These are phyloP conservation scores for Channa maculata DNA, from an alignment of 2,113 vertebrate species.

Conservation along the genomic window DNA sequence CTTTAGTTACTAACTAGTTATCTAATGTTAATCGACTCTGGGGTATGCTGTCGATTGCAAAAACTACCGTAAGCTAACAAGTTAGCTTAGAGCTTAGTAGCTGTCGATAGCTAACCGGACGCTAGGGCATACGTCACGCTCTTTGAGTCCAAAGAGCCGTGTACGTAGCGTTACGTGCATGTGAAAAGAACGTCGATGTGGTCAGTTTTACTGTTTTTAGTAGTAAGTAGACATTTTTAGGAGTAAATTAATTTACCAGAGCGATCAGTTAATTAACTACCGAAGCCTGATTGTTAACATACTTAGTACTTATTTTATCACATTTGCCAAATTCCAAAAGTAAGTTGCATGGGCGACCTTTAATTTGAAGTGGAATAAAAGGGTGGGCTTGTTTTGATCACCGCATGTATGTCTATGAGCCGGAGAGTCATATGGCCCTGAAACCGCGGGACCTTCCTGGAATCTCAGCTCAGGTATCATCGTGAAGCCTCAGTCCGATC, in stretches of 20 bases:
- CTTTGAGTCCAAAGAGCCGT: not conserved
- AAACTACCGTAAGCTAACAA: constrained; percentile 56
- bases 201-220: not conserved
- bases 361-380: constrained; percentile 44
- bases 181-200: not conserved
- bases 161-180: not conserved
- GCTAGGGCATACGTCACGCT: constrained; percentile 57
- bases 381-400: constrained; percentile 43
- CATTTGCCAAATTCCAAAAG: not conserved
- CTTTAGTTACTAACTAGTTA: constrained; percentile 26
- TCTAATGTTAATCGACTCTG: constrained; percentile 36
- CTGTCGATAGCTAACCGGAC: constrained; percentile 78
- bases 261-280: not conserved
- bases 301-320: not conserved
- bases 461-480: constrained; percentile 9
- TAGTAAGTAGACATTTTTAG: no score
- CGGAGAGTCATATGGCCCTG: no score
- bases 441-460: constrained; percentile 37
- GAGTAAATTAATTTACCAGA: not conserved
- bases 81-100: constrained; percentile 67
- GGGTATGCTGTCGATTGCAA: constrained; percentile 40
- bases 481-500: not conserved
- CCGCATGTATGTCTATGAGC: no score
- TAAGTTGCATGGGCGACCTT: constrained; percentile 1
- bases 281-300: not conserved